phyloP scores from a whole-genome alignment of 2,888 invertebrate genomes.

The Camptogramma bilineatum region DNA sequence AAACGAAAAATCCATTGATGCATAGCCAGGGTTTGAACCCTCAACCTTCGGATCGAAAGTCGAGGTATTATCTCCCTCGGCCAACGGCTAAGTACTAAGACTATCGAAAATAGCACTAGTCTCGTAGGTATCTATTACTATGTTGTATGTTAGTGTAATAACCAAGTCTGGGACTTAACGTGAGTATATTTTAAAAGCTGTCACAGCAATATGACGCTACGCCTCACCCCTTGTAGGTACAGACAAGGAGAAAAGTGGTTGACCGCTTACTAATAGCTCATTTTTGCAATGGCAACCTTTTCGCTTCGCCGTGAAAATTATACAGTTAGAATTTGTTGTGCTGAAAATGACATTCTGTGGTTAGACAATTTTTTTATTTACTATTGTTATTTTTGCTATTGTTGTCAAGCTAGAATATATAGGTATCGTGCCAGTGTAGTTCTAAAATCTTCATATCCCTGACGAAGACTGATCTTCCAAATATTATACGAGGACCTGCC shows the following conservation, averaged over 20 bases:
- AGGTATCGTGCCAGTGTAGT: too few relatives aligned
- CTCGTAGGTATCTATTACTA: conserved; percentile 25
- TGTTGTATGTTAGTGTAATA: conserved; percentile 42
- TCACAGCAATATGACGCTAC: conserved; percentile 77
- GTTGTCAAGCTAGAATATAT: too few relatives aligned
- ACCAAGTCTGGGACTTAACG: conserved; percentile 56
- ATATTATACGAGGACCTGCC: too few relatives aligned
- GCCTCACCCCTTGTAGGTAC: conserved; percentile 50
- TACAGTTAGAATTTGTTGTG: conserved; percentile 1
- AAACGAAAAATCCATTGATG: too few relatives aligned
- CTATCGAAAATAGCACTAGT: background rate
- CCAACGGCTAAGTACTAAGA: background rate
- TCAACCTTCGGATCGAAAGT: too few relatives aligned
- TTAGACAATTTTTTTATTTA: background rate
- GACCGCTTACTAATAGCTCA: conserved; percentile 34
- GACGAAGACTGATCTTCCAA: too few relatives aligned
- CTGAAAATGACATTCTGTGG: background rate
- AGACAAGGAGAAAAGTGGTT: conserved; percentile 33
- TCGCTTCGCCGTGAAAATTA: conserved; percentile 12
- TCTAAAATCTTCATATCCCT: too few relatives aligned
- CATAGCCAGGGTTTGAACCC: too few relatives aligned
- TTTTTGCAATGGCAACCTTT: conserved; percentile 6
- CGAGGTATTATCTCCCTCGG: too few relatives aligned
- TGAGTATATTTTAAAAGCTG: conserved; percentile 80
- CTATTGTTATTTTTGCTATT: background rate